Base-by-base conservation (phyloP, 2,797 vertebrate genomes). In the Tympanoctomys barrerae region DNA sequence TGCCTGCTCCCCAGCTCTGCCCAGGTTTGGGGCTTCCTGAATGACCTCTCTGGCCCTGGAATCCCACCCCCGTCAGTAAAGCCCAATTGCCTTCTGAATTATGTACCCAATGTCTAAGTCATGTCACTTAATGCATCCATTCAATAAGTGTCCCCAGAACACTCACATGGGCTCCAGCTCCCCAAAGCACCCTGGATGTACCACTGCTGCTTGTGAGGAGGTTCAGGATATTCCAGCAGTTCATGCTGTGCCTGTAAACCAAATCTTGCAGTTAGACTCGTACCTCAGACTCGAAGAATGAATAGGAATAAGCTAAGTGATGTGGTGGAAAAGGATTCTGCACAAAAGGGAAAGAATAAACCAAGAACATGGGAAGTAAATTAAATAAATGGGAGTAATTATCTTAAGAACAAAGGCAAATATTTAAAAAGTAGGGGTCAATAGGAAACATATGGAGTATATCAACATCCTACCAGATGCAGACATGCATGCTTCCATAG, bases 131-230 rank as follows among this genome's bases (percentile, higher is more conserved):
- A 36, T 18, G 46, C 12, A 4, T 5, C 33, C 11, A 2, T 14
- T 62, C 36, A 8, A 9, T 64, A 16, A 64, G 49, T 1, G 14
- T 28, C 24, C 64, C 16, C n/a, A 31, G 13, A 0, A 16, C 33
- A 4, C 66, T 19, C 12, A 2, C 39, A 0, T 1, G 4, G 64
- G 9, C 46, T 13, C n/a, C 36, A 4, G n/a, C 2, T 0, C 8
- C n/a, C 8, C 26, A 11, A 8, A 31, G 26, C 36, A n/a, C 24
- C 4, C 49, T 4, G 1, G 7, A 1, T 0, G 33, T 10, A 14
- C 19, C 2, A 24, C 13, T 21, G 18, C 39, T 22, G 5, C 16
- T 54, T 28, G 10, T 5, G 2, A 31, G 7, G 0, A 36, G 88
- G 8, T 42, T 64, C 28, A 0, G 7, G 39, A 18, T 4, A 2